Evolutionary conservation across 2,113 vertebrate species (phyloP), one percentile per base, ranked within the genome.

Genomic region (Nesoenas mayeri): DNA sequence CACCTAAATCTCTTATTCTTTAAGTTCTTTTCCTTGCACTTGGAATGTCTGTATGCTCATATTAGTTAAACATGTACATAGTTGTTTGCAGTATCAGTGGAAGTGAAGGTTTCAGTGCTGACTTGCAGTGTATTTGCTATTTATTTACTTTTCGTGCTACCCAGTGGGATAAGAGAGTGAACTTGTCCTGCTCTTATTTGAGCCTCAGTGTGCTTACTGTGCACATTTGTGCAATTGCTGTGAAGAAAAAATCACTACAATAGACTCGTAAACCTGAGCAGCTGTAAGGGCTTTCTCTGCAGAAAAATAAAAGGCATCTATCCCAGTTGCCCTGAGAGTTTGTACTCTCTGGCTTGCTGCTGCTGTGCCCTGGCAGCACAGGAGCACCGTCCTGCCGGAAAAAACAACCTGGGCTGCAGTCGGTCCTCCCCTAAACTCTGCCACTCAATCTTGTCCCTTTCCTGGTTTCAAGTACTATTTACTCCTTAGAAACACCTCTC

Each of bases 191-290:
- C 40, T 95, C 77, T 71, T 51, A 89, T 44, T 84, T 47, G n/a
- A 95, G 67, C 80, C 62, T 77, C 58, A 42, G 51, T 91, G 10
- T 88, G 62, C 90, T 96, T 95, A 95, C 86, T 93, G 83, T 89
- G 94, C 89, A 84, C 89, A 88, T 96, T 86, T 73, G 51, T 85
- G 80, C 81, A 88, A 72, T 91, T 93, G 38, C 79, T 75, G 62
- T 60, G 88, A 79, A 93, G 67, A 51, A 94, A 54, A 93, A 72
- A 83, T 88, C 75, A 38, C 86, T 93, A 42, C 61, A 78, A 42
- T 51, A 79, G 72, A 44, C 73, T 90, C 3, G 12, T 87, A 95
- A 96, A 90, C 58, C 50, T 88, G 54, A 96, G 75, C 67, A 84
- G 48, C 66, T 90, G n/a, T 74, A 62, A 80, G 65, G 70, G 32